Conservation (phyloP, 2,888 invertebrate genomes). For the Hyposoter didymator region DNA sequence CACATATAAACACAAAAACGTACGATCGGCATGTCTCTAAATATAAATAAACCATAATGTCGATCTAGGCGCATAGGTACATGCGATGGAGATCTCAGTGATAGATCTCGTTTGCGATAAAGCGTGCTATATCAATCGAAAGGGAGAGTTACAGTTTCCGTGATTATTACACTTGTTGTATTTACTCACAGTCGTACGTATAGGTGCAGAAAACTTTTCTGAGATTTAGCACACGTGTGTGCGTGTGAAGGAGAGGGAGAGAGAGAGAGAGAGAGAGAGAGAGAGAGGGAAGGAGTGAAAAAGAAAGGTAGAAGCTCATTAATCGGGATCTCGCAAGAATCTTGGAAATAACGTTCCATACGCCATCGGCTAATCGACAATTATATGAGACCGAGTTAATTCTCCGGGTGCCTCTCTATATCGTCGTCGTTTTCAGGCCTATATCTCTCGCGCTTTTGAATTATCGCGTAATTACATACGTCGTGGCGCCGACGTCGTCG, state of each 20-base stretch:
- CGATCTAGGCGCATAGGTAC: neutral
- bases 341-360: conserved; percentile 63
- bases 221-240: neutral
- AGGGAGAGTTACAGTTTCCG: conserved; percentile 57
- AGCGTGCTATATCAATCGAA: conserved; percentile 51
- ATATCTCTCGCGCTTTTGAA: conserved; percentile 75
- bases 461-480: conserved; percentile 78
- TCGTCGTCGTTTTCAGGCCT: conserved; percentile 47
- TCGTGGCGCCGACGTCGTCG: conserved; percentile 69
- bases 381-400: conserved; percentile 62
- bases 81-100: conserved; percentile 33
- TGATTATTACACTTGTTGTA: conserved; percentile 31
- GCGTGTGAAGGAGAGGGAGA: neutral
- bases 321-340: conserved; percentile 69
- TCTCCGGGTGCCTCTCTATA: conserved; percentile 68
- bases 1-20: neutral
- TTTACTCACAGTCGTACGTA: neutral
- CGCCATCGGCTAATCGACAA: conserved; percentile 77
- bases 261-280: conserved; percentile 28
- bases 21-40: neutral
- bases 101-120: conserved; percentile 55
- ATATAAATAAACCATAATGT: neutral
- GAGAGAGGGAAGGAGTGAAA: no score
- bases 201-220: neutral
- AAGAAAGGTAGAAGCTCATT: conserved; percentile 56